A percentile compares a stretch with the other conserved stretches of the same genome.
Conservation (phyloP, 2,797 vertebrate species). For the Tiaroga cobitis region DNA sequence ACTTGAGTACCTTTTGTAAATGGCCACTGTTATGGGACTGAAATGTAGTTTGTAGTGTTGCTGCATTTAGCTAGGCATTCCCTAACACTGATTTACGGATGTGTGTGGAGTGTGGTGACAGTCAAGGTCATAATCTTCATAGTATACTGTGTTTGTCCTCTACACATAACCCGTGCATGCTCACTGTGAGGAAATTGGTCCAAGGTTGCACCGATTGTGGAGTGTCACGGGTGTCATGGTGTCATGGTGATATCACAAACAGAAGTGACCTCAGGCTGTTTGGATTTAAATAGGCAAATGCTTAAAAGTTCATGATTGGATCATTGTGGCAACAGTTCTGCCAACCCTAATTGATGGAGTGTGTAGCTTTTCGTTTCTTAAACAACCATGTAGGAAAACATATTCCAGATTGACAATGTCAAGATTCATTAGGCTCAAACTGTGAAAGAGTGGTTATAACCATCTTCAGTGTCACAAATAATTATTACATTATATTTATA, state of each 20-base stretch:
- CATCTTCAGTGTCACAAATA: neutral
- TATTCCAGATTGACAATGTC: no score
- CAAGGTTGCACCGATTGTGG: neutral
- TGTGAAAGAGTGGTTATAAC: no score
- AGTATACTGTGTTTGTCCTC: constrained; percentile 21
- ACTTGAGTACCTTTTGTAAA: neutral
- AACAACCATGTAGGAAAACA: no score
- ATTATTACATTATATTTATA: neutral
- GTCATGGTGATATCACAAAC: neutral
- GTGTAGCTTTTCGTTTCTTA: no score
- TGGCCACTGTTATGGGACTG: neutral
- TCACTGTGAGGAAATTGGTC: constrained; percentile 7
- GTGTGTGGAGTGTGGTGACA: neutral
- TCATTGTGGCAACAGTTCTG: no score
- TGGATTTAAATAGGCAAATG: no score
- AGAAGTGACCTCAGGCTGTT: neutral
- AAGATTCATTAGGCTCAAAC: no score
- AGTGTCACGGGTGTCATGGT: neutral
- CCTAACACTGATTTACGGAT: neutral
- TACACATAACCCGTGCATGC: neutral
- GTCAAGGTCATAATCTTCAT: constrained; percentile 6
- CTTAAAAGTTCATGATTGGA: no score
- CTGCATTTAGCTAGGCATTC: neutral
- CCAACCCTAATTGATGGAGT: no score
- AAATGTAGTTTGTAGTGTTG: neutral